Conservation (phyloP, 2,113 vertebrate genomes). For the Corythaeola cristata region DNA sequence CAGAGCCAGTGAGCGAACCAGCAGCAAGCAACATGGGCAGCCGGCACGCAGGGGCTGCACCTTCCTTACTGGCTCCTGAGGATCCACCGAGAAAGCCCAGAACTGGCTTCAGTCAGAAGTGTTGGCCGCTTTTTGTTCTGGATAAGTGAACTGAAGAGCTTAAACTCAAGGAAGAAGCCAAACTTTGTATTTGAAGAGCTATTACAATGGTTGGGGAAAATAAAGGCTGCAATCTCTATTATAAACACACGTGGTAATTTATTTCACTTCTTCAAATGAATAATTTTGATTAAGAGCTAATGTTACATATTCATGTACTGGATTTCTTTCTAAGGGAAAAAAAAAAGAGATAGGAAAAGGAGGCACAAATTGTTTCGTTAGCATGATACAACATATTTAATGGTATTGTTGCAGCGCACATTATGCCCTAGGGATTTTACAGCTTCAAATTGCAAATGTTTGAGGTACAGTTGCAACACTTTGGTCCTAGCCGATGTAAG, state of each 20-base stretch:
- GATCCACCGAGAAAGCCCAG: not conserved
- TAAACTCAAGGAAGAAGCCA: not conserved
- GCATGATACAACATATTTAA: constrained; percentile 23
- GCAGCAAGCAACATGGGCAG: fast-evolving
- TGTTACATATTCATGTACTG: not conserved
- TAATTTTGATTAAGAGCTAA: not conserved
- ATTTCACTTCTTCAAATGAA: constrained; percentile 81
- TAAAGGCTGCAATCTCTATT: constrained; percentile 82
- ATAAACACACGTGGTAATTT: constrained; percentile 84
- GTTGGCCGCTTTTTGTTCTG: not conserved
- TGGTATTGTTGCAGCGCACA: not conserved
- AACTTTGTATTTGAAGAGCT: not conserved
- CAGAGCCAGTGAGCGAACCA: not conserved
- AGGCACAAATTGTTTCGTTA: not conserved
- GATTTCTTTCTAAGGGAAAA: not conserved
- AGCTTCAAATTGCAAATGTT: constrained; percentile 27
- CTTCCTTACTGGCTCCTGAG: fast-evolving
- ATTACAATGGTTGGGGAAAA: constrained; percentile 80
- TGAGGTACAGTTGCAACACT: constrained; percentile 11
- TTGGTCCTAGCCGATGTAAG: constrained; percentile 34
- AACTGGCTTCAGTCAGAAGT: not conserved
- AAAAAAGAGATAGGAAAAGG: constrained; percentile 2
- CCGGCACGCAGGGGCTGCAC: fast-evolving
- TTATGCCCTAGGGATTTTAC: not conserved
- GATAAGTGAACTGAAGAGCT: not conserved